Evolutionary conservation across 2,888 invertebrate species (phyloP).

Genomic region (Apodemia zela): DNA sequence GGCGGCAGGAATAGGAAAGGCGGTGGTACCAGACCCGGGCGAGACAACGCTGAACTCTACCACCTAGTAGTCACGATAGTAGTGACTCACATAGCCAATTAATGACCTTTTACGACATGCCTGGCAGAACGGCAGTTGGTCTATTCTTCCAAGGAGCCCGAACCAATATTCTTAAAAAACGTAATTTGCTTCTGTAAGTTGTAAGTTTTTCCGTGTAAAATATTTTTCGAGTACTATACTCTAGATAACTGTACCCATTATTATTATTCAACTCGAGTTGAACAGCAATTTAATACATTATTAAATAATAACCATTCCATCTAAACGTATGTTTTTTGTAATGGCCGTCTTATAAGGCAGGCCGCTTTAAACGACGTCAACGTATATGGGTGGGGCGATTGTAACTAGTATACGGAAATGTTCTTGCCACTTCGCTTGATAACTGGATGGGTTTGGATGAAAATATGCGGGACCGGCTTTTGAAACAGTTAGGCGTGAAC

Average conservation of each 20-base stretch:
- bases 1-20: too few species aligned
- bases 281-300: constrained; percentile 16
- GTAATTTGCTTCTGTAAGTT: too few species aligned
- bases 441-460: not conserved
- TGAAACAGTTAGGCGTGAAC: not conserved
- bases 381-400: constrained; percentile 13
- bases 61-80: too few species aligned
- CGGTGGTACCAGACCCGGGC: too few species aligned
- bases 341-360: constrained; percentile 9
- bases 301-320: constrained; percentile 16
- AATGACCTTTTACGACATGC: too few species aligned
- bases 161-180: too few species aligned
- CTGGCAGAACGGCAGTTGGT: too few species aligned
- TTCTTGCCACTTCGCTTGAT: constrained; percentile 4
- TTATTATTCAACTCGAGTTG: constrained; percentile 11
- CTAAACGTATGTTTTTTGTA: constrained; percentile 15
- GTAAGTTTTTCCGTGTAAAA: not conserved
- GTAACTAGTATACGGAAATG: constrained; percentile 9
- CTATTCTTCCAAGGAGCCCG: too few species aligned
- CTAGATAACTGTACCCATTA: not conserved
- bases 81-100: too few species aligned
- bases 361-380: not conserved
- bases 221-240: not conserved
- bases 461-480: not conserved
- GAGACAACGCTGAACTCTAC: too few species aligned